A percentile compares a stretch with the other conserved stretches of the same genome.
Conservation (phyloP, 2,113 vertebrate species). For the Nothocercus julius region DNA sequence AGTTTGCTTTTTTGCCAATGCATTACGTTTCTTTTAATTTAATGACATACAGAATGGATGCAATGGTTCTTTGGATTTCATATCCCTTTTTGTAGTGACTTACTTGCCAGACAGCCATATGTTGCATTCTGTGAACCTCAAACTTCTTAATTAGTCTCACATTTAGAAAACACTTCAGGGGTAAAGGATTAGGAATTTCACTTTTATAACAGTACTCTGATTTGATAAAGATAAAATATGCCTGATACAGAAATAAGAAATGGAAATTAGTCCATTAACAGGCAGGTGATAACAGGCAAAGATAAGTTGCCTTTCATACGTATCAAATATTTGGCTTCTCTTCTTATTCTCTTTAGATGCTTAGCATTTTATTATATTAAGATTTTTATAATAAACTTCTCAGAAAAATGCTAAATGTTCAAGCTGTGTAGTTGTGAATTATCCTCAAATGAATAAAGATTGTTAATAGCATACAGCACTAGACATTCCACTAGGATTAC, state of each 20-base stretch:
- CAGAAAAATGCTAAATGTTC: neutral
- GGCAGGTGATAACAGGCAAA: neutral
- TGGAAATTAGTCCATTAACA: neutral
- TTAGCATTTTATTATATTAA: neutral
- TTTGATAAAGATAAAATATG: neutral
- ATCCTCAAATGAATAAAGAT: neutral
- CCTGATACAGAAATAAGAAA: neutral
- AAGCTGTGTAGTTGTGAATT: neutral
- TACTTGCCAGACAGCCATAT: neutral
- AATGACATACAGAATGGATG: neutral
- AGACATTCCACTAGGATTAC: neutral
- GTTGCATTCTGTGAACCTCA: neutral
- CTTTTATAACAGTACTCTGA: neutral
- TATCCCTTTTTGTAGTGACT: neutral
- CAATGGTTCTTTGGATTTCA: fast-evolving
- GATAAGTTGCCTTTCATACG: neutral
- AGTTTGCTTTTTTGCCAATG: neutral
- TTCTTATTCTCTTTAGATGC: neutral
- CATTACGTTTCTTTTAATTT: neutral
- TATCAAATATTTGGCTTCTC: neutral
- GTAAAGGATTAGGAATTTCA: neutral
- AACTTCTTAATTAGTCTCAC: neutral
- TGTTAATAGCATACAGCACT: neutral
- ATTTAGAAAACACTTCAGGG: neutral
- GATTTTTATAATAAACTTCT: neutral